Base-by-base conservation (phyloP, 2,113 vertebrate genomes). In the Prionailurus bengalensis region DNA sequence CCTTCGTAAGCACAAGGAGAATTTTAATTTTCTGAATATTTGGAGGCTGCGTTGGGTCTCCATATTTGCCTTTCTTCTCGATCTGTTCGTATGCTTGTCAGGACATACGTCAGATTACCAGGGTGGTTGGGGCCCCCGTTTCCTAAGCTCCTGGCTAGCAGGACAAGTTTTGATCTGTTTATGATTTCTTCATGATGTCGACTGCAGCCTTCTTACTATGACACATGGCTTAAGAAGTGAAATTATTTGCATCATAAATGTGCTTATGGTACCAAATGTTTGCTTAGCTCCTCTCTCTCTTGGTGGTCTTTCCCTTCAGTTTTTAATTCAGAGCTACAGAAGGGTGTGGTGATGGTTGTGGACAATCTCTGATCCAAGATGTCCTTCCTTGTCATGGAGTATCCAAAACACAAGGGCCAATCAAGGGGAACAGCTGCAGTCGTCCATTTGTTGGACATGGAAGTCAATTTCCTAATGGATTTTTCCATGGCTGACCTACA, bases 321-420 rank as follows among this genome's bases (percentile, higher is more conserved):
- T 42, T 51, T 51, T 4, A 10, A 39, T 12, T 65, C 53, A 15
- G 14, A 33, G 3, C 33, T 65, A 1, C 39, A 33, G 68, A 27
- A n/a, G 58, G n/a, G 9, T 0, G 0, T 19, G 33, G 53, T 21
- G 21, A 90, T 4, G 42, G 8, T 39, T 1, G 1, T 29, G 61
- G n/a, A 36, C 17, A 15, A 51, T 31, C 15, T 6, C 27, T 45
- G 19, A 14, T 31, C 58, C 7, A 4, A 3, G 2, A 53, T 0
- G 4, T 9, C 10, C 1, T 7, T 9, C 10, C 1, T 7, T 16
- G 29, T 78, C 61, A 36, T 9, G 55, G 61, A 16, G 10, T n/a
- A 1, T 0, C 5, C 78, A 31, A 58, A 36, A 95, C n/a, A 11
- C 3, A 1, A 15, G 21, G 27, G 19, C 15, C 1, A n/a, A 14